Percentiles rank a stretch among this genome's conserved stretches.
Evolutionary conservation across 2,797 vertebrate genomes (phyloP).

Genomic region (Anableps anableps): DNA sequence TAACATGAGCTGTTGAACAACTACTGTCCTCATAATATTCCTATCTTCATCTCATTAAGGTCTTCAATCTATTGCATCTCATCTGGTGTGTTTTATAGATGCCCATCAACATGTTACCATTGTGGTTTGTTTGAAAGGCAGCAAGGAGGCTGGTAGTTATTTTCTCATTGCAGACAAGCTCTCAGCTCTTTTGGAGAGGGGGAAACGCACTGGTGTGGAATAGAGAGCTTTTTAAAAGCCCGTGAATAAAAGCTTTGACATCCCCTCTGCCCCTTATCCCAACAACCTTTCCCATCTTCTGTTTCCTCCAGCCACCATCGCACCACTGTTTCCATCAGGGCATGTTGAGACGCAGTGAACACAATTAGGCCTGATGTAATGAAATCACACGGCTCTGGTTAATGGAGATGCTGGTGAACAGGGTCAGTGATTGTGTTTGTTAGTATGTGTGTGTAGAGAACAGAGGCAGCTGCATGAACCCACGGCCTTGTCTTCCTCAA

Average conservation of each 20-base stretch:
- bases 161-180: conserved; percentile 45
- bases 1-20: conserved; percentile 11
- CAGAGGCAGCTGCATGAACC: conserved; percentile 54
- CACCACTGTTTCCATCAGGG: conserved; percentile 61
- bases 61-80: conserved; percentile 8
- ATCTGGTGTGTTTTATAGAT: conserved; percentile 27
- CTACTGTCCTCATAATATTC: not conserved
- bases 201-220: conserved; percentile 49
- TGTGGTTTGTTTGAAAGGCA: conserved; percentile 46
- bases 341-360: conserved; percentile 62
- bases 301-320: conserved; percentile 47
- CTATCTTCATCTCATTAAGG: conserved; percentile 2
- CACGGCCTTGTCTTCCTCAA: conserved; percentile 31
- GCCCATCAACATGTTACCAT: conserved; percentile 8
- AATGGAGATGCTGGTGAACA: conserved; percentile 71
- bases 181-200: conserved; percentile 41
- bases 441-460: conserved; percentile 10
- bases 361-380: conserved; percentile 77
- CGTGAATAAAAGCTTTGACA: conserved; percentile 84
- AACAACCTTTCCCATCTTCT: conserved; percentile 39
- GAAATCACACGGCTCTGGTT: conserved; percentile 78
- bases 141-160: conserved; percentile 52
- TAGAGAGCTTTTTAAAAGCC: conserved; percentile 78
- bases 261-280: conserved; percentile 68
- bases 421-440: conserved; percentile 54